Evolutionary conservation across 2,797 vertebrate species (phyloP).

Genomic region (Crenuchus spilurus): DNA sequence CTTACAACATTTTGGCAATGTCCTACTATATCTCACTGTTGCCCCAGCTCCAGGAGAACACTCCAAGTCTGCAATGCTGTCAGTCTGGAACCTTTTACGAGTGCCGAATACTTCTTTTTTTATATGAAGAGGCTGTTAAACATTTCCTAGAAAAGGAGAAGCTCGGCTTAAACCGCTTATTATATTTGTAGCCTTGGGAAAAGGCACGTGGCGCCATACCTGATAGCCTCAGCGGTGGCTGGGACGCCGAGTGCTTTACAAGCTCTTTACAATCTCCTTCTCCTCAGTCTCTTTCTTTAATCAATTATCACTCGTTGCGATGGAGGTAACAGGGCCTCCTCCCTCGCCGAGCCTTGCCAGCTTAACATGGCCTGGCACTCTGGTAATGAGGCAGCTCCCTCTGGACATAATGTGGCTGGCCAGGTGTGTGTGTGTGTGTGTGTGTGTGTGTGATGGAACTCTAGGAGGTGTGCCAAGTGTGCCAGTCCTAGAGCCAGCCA

Average conservation of each 20-base stretch:
- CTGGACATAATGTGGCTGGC: constrained; percentile 27
- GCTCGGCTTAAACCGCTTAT: constrained; percentile 68
- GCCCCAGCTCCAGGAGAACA: background rate
- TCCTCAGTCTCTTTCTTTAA: constrained; percentile 55
- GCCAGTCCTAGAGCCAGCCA: constrained; percentile 38
- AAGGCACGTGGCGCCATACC: constrained; percentile 66
- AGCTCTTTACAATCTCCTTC: constrained; percentile 55
- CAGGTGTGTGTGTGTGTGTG: constrained; percentile 40
- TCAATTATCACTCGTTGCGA: constrained; percentile 55
- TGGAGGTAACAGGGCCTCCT: constrained; percentile 33
- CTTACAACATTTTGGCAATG: background rate
- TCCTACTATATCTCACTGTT: background rate
- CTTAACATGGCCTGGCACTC: constrained; percentile 42
- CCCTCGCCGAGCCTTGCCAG: constrained; percentile 16
- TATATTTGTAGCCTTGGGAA: constrained; percentile 64
- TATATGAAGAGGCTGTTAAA: constrained; percentile 71
- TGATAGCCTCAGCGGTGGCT: constrained; percentile 51
- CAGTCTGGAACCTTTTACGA: constrained; percentile 73
- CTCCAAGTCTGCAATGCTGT: constrained; percentile 71
- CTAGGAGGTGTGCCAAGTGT: constrained; percentile 55
- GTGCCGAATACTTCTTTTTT: constrained; percentile 70
- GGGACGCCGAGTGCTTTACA: constrained; percentile 48
- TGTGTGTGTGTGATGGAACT: constrained; percentile 47
- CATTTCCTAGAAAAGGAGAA: constrained; percentile 58
- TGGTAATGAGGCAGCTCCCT: constrained; percentile 54